Conservation (phyloP, 2,888 invertebrate species). For the Microctonus brassicae region DNA sequence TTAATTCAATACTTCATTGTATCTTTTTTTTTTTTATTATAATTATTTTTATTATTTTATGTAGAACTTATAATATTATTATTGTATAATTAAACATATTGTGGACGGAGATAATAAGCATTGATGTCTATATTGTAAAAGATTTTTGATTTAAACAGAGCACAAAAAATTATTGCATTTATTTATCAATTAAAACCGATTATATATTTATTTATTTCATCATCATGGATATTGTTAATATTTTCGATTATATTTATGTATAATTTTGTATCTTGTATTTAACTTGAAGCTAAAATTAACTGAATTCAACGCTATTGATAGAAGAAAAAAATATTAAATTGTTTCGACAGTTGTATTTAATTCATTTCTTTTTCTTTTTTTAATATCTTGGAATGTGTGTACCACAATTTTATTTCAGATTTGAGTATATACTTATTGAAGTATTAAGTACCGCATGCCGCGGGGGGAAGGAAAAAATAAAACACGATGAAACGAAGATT, state of each 20-base stretch:
- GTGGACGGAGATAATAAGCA: no score
- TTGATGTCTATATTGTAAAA: slow-evolving; percentile 41
- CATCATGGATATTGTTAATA: slow-evolving; percentile 9
- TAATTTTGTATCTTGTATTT: slow-evolving; percentile 4
- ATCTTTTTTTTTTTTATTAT: slow-evolving; percentile 10
- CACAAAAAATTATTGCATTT: slow-evolving; percentile 55
- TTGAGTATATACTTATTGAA: not conserved
- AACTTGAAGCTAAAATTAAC: not conserved
- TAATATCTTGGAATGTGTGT: not conserved
- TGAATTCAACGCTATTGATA: not conserved
- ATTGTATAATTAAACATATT: not conserved
- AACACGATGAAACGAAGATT: not conserved
- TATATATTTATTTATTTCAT: slow-evolving; percentile 10
- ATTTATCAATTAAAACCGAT: slow-evolving; percentile 16
- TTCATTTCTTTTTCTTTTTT: not conserved
- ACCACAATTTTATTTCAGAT: not conserved
- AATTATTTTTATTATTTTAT: not conserved
- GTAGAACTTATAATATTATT: no score
- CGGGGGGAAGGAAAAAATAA: not conserved
- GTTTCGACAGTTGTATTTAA: not conserved
- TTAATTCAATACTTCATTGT: no score
- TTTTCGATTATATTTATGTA: slow-evolving; percentile 13
- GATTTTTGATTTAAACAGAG: slow-evolving; percentile 60
- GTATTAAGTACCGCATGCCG: not conserved
- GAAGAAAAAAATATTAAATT: not conserved